phyloP scores from a whole-genome alignment of 2,888 invertebrate species.

The Papilio demoleus region DNA sequence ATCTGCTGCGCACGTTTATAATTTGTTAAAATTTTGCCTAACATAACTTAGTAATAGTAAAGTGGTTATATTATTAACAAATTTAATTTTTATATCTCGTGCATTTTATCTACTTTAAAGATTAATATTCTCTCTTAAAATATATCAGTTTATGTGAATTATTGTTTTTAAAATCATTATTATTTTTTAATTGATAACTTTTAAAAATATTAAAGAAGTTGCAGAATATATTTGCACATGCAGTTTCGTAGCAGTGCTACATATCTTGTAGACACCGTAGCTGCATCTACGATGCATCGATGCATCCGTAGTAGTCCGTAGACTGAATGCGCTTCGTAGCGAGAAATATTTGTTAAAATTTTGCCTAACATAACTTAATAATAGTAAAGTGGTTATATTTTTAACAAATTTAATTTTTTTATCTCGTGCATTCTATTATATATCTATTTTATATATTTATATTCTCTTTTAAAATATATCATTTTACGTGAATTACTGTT shows the following conservation, averaged over 20 bases:
- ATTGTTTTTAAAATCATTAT: neutral
- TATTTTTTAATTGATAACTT: neutral
- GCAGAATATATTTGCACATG: conserved; percentile 66
- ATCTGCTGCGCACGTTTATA: conserved; percentile 52
- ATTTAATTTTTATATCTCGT: neutral
- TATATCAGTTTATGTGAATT: neutral
- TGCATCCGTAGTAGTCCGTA: conserved; percentile 70
- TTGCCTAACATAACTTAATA: conserved; percentile 5
- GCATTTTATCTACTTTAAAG: no score
- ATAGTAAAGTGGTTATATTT: neutral
- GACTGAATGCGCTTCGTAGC: conserved; percentile 51
- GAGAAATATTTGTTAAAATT: no score
- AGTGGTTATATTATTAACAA: neutral
- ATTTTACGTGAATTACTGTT: no score
- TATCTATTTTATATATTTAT: no score
- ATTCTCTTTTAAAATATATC: no score
- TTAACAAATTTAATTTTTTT: neutral
- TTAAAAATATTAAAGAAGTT: conserved; percentile 32
- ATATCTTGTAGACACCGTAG: conserved; percentile 69
- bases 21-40: conserved; percentile 40
- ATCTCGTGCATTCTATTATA: neutral
- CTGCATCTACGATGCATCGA: conserved; percentile 78
- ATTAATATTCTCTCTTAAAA: no score
- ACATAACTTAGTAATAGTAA: neutral
- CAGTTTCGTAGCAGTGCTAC: conserved; percentile 77